Percentiles rank a stretch among this genome's conserved stretches.
Evolutionary conservation across 2,113 vertebrate species (phyloP).

Genomic region (Jacana jacana): DNA sequence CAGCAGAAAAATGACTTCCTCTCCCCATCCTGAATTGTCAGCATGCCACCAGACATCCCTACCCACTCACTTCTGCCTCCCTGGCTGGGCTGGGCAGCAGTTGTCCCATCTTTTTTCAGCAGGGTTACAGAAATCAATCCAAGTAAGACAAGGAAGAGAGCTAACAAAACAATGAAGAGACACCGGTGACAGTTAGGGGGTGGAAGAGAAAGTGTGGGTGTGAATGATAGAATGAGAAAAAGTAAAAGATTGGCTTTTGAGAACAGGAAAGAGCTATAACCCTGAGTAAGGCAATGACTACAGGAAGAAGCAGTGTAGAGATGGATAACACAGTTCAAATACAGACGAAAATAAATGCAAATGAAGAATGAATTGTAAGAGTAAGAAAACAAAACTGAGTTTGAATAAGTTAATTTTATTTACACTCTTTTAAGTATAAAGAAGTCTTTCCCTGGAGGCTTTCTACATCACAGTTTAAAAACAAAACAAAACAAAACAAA

Average conservation of each 20-base stretch:
- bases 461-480: neutral
- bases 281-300: neutral
- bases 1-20: neutral
- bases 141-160: neutral
- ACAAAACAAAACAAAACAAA: neutral
- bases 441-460: neutral
- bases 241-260: neutral
- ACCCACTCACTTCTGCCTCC: neutral
- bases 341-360: neutral
- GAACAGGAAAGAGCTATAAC: neutral
- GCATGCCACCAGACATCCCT: neutral
- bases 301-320: neutral
- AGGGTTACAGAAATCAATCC: neutral
- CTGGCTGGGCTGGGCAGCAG: neutral
- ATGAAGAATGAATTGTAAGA: neutral
- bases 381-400: neutral
- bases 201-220: neutral
- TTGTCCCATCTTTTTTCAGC: neutral
- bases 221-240: slow-evolving; percentile 8
- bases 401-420: neutral
- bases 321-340: neutral
- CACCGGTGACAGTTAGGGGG: neutral
- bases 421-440: neutral
- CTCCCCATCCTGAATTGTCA: neutral
- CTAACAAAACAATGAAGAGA: neutral